phyloP scores from a whole-genome alignment of 1,140 invertebrate species.

The Drosophila tsacasi region DNA sequence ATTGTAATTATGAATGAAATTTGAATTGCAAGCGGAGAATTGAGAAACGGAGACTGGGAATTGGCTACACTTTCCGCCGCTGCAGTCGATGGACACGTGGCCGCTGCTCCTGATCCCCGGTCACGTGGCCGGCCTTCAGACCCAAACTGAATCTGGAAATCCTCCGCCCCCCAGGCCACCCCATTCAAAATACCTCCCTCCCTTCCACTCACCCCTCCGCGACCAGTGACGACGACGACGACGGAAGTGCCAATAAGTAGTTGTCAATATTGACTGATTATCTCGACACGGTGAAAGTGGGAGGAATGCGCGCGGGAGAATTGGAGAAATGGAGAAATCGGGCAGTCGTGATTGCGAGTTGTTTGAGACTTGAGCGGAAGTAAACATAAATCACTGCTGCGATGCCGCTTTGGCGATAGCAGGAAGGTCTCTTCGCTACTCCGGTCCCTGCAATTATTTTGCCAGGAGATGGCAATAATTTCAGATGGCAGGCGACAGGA shows the following conservation, averaged over 20 bases:
- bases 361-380: constrained; percentile 70
- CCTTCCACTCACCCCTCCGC: constrained; percentile 14
- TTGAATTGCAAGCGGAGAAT: constrained; percentile 66
- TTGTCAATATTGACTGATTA: constrained; percentile 85
- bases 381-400: constrained; percentile 76
- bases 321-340: constrained; percentile 14
- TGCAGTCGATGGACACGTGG: constrained; percentile 52
- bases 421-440: constrained; percentile 3
- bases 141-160: neutral
- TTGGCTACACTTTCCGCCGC: constrained; percentile 43
- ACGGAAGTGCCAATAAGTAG: constrained; percentile 85
- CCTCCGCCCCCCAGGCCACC: constrained; percentile 26
- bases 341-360: constrained; percentile 67
- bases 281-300: constrained; percentile 65
- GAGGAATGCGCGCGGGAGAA: neutral
- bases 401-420: constrained; percentile 15
- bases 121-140: constrained; percentile 54
- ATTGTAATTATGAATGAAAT: constrained; percentile 80
- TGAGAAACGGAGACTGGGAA: constrained; percentile 26
- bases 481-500: constrained; percentile 62
- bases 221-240: constrained; percentile 2
- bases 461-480: constrained; percentile 68
- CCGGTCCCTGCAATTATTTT: constrained; percentile 61
- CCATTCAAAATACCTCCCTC: constrained; percentile 3
- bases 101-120: constrained; percentile 39